phyloP scores from a whole-genome alignment of 2,888 invertebrate genomes.

The Geophilus truncorum region DNA sequence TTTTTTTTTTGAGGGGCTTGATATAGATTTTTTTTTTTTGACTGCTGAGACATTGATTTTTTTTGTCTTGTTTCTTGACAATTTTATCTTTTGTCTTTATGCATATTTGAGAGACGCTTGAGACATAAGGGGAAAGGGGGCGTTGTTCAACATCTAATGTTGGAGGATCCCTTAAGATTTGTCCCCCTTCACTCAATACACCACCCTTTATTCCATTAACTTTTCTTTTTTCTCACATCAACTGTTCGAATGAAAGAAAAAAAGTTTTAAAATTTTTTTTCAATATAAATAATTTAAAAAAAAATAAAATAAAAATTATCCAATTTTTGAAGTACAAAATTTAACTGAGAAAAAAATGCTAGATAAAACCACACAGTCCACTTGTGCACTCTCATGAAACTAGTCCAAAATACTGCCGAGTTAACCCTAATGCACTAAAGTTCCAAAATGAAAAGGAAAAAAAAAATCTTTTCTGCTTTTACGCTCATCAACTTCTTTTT shows the following conservation, averaged over 20 bases:
- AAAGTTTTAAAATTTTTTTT: not conserved
- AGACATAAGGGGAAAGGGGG: not conserved
- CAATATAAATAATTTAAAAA: too few relatives aligned
- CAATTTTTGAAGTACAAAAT: too few relatives aligned
- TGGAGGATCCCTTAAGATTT: slow-evolving; percentile 11
- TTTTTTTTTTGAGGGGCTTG: not conserved
- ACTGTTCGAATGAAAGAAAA: not conserved
- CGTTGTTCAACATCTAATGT: not conserved
- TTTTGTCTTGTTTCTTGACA: slow-evolving; percentile 16
- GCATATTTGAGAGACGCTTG: slow-evolving; percentile 20
- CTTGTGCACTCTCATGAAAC: too few relatives aligned
- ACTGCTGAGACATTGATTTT: not conserved
- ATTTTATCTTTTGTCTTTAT: slow-evolving; percentile 20
- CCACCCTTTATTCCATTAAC: slow-evolving; percentile 20
- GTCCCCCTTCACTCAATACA: not conserved
- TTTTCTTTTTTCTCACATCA: not conserved
- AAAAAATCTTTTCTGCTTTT: not conserved
- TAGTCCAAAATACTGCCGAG: not conserved
- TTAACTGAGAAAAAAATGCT: too few relatives aligned
- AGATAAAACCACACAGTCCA: too few relatives aligned
- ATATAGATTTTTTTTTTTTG: not conserved
- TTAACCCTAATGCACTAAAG: not conserved
- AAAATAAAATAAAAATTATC: too few relatives aligned
- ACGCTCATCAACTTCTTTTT: slow-evolving; percentile 5
- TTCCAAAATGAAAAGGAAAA: not conserved